Evolutionary conservation across 1,140 invertebrate genomes (phyloP).

Genomic region (Apis cerana): DNA sequence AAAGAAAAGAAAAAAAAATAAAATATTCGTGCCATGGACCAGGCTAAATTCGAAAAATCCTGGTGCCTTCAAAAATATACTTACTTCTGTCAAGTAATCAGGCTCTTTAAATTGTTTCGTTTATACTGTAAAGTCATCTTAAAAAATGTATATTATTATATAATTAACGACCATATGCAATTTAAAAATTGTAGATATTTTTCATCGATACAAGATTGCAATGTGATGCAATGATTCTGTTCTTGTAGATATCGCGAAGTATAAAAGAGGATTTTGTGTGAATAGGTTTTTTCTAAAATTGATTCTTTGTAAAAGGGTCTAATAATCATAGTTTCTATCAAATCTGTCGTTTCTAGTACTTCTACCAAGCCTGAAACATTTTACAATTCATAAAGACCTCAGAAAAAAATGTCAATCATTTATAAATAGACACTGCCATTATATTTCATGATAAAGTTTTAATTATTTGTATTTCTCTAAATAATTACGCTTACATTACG

Average conservation of each 20-base stretch:
- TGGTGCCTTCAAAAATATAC: conserved; percentile 44
- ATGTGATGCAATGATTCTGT: conserved; percentile 80
- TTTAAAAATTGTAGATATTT: conserved; percentile 81
- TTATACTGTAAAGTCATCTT: conserved; percentile 71
- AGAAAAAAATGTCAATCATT: conserved; percentile 16
- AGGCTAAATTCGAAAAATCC: conserved; percentile 52
- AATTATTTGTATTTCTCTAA: conserved; percentile 9
- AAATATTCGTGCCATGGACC: conserved; percentile 64
- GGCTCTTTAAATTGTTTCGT: conserved; percentile 64
- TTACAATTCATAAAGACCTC: conserved; percentile 38
- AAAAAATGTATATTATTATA: conserved; percentile 74
- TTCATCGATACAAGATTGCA: conserved; percentile 79
- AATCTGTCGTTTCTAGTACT: conserved; percentile 65
- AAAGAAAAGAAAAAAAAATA: conserved; percentile 11
- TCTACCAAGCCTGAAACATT: conserved; percentile 47
- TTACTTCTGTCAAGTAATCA: conserved; percentile 49
- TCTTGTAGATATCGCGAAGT: conserved; percentile 80
- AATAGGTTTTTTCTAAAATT: conserved; percentile 81
- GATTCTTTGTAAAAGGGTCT: conserved; percentile 82
- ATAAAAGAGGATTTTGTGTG: conserved; percentile 80
- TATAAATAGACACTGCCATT: neutral
- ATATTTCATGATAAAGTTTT: neutral
- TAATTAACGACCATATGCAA: conserved; percentile 70
- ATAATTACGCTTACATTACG: neutral
- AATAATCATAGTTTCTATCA: conserved; percentile 83